Evolutionary conservation across 2,888 invertebrate genomes (phyloP).

Genomic region (Plagodis dolabraria): DNA sequence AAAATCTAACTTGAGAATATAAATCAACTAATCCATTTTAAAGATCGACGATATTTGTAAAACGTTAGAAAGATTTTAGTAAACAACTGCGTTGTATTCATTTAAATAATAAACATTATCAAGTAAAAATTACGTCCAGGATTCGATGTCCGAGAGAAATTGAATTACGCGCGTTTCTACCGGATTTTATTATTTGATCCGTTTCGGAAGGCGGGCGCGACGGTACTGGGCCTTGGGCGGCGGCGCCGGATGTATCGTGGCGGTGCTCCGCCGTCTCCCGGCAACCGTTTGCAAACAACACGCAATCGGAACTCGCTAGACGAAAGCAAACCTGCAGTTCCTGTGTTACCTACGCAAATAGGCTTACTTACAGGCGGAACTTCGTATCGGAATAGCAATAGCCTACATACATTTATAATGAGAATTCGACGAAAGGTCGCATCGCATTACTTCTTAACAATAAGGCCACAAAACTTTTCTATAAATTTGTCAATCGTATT

Average conservation of each 20-base stretch:
- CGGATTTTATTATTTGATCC: conserved; percentile 37
- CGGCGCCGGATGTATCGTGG: conserved; percentile 69
- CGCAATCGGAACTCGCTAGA: conserved; percentile 40
- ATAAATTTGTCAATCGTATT: too few species aligned
- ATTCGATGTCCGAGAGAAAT: conserved; percentile 4
- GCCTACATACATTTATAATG: conserved; percentile 16
- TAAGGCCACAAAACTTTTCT: too few species aligned
- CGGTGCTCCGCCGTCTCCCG: conserved; percentile 61
- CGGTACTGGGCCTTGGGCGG: conserved; percentile 61
- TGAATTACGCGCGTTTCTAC: conserved; percentile 22
- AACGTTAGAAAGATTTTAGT: conserved; percentile 11
- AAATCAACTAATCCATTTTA: not conserved
- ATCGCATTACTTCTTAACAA: too few species aligned
- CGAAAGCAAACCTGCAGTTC: conserved; percentile 29
- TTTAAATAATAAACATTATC: not conserved
- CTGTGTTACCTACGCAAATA: conserved; percentile 23
- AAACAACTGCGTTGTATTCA: conserved; percentile 2
- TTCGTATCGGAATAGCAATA: conserved; percentile 1
- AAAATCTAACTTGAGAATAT: too few species aligned
- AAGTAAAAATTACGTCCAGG: too few species aligned
- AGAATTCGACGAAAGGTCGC: conserved; percentile 3
- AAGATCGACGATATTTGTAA: conserved; percentile 11
- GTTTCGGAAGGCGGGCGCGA: conserved; percentile 64
- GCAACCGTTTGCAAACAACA: conserved; percentile 81
- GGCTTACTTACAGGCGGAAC: conserved; percentile 14